Evolutionary conservation across 2,888 invertebrate genomes (phyloP), one percentile per base, ranked within the genome.

Genomic region (Callimorpha dominula): DNA sequence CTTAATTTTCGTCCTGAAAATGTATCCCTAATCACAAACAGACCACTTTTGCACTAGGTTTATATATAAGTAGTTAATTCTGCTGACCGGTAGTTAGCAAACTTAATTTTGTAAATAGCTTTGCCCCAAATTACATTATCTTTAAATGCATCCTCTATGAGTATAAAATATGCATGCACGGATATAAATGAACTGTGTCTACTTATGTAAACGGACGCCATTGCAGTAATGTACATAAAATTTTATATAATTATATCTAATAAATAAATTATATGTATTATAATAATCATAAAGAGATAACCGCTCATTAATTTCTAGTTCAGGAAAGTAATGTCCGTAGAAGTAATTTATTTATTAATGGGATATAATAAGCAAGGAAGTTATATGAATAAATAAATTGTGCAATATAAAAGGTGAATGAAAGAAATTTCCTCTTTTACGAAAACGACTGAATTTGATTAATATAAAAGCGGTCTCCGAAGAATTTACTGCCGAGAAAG

Each of bases 81-180:
- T n/a, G 31, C 31, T 31, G 31, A 31, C 31, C n/a, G 54, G 54
- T 50, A 40, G 40, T 66, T 66, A 4, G 52, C 40, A 66, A 52
- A 66, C 15, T 66, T n/a, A 50, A 66, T 52, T 66, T 66, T 40
- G n/a, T 52, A 52, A 66, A 31, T 68, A 20, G n/a, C 42, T 68
- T 20, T 42, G 68, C 20, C 17, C 42, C 49, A 50, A 60, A 63
- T 60, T 50, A 1, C 42, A 57, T 50, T 63, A 42, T 31, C 49
- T 40, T 50, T 52, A 64, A 70, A 50, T 52, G 69, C 52, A 50
- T 62, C 42, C 66, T 67, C n/a, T 54, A 42, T 40, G 7, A 17
- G 40, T 0, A 17, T 42, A 42, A 54, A 67, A 11, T 42, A 40
- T 52, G 50, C 17, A 42, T 54, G 20, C 20, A 7, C 50, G 65